Base-by-base conservation (phyloP, 2,113 vertebrate genomes). In the Cyprinus carpio region DNA sequence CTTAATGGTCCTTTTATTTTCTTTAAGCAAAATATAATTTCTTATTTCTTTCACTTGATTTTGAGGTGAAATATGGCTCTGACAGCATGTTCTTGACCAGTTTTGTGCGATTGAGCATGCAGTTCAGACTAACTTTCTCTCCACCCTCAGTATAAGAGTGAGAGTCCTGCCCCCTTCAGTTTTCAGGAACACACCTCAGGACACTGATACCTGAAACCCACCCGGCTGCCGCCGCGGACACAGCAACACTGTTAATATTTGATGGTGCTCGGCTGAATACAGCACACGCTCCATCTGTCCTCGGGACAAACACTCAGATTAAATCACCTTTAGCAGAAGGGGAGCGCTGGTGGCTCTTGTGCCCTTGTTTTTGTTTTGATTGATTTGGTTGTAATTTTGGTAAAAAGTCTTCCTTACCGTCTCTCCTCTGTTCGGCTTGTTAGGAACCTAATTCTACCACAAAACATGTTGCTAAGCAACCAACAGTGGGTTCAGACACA, bases 131-230 rank as follows among this genome's bases (percentile, higher is more conserved):
- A 67, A 87, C 85, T 80, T 34, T 56, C 15, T 49, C 12, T 75
- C 40, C 72, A 49, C 4, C 40, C 0, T 75, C n/a, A 75, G 49
- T 77, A 23, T 15, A 54, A 31, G 49, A 75, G 72, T 49, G 51
- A 13, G 76, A 79, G 51, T 79, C 67, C 31, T 71, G 67, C 67
- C 67, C 67, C 67, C 67, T 71, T 40, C 8, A 71, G 67, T 71
- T 23, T 71, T 23, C 8, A 37, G 67, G 40, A 2, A 34, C 3
- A 4, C 18, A 37, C 3, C 67, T 71, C 67, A 12, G 90, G 87
- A 87, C 87, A 86, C 75, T 60, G 94, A 93, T 90, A 95, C 91
- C 91, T 92, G 94, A 95, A 89, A 94, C 93, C 90, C 34, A 77
- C 75, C 80, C 86, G 85, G 84, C 40, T 91, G 90, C 88, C 31